Base-by-base conservation (phyloP, 2,797 vertebrate genomes). In the Leptodactylus fallax region DNA sequence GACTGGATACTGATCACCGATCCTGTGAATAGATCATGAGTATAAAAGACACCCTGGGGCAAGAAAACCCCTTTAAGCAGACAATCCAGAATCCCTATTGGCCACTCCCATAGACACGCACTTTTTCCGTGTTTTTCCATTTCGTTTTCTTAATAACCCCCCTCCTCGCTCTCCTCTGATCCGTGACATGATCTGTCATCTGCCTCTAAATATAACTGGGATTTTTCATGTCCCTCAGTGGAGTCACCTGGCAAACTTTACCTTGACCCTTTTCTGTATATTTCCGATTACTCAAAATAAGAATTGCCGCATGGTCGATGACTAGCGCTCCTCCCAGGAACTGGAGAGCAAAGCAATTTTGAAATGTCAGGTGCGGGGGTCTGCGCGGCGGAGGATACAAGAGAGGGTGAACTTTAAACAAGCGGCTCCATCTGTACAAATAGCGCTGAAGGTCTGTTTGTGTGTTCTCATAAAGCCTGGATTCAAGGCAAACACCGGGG, bases 271-370 rank as follows among this genome's bases (percentile, higher is more conserved):
- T n/a, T 77, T 56, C 17, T 58, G 77, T 55, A 77, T 56, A 77
- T 81, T 77, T n/a, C 58, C 14, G 58, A 85, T 86, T 80, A 76
- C 77, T 77, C 49, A 58, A 74, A 76, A 86, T 85, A 89, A 58
- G 65, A 65, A 56, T 78, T 78, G 79, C 79, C 76, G 47, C 65
- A 55, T 86, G 87, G 79, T 65, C 69, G 56, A 23, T 71, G 69
- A n/a, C 47, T 80, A 51, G 11, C 9, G 63, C 45, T 17, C 7
- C 77, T 72, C 55, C 53, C 17, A 49, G 69, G 65, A 60, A 69
- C 69, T 10, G 21, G 53, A 78, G 78, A 69, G 76, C 85, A 89
- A 86, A 79, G 85, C 80, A 87, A 89, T 89, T 87, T 85, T 51
- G 60, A 45, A 89, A 85, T 90, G 85, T 86, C 74, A 90, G 55